Evolutionary conservation across 2,888 invertebrate genomes (phyloP), one percentile per base, ranked within the genome.

Genomic region (Allolobophora icterica): DNA sequence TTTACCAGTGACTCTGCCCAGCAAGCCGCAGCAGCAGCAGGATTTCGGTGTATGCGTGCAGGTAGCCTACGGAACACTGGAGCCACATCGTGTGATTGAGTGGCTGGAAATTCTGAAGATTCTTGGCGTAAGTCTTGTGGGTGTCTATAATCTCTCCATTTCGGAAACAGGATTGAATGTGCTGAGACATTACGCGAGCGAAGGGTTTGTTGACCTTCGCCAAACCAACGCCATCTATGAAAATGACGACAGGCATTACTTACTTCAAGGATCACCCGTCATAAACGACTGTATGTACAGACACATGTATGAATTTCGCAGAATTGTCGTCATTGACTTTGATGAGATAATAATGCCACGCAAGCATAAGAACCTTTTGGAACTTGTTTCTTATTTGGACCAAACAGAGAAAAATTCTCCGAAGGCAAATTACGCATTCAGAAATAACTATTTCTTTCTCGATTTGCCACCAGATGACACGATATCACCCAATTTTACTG

Each of bases 241-340:
- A n/a, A 2, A 52, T 33, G 89, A 89, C 0, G 34, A 89, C 89
- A 19, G 33, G 15, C n/a, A 52, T 45, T 89, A 35, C 89, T 15
- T 38, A 5, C 58, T 89, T n/a, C 89, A 91, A 30, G 38, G 34
- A 24, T 35, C 89, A 4, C 52, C 93, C 19, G 83, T 90, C 42
- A 40, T 92, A 11, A 92, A 92, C 84, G 92, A 92, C 91, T 93
- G 93, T 84, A 58, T 92, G 84, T 92, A 93, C 91, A 38, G 92
- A 21, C 92, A 92, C 91, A 90, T 93, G 87, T 90, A 91, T 91
- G 83, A 91, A 30, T 92, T 92, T 83, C 90, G 91, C 35, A 89
- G 91, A 35, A 71, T 92, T 8, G n/a, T 91, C 24, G 84, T 91
- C 34, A 89, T 92, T 24, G 92, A 92, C 58, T 89, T 93, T 42